Evolutionary conservation across 2,888 invertebrate species (phyloP).

Genomic region (Lymantria monacha): DNA sequence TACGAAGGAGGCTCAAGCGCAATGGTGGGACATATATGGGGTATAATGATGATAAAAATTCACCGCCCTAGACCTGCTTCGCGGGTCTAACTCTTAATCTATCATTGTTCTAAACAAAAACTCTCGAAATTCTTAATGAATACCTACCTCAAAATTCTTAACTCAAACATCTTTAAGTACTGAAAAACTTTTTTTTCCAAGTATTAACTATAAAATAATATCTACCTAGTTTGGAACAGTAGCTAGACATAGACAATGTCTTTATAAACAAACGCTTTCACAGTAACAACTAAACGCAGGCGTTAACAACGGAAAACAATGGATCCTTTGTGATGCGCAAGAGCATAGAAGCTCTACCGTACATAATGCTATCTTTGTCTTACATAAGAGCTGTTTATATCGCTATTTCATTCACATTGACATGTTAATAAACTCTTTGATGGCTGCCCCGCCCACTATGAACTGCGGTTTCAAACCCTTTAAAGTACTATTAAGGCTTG

Average conservation of each 20-base stretch:
- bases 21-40: no score
- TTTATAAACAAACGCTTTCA: slow-evolving; percentile 43
- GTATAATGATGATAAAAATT: no score
- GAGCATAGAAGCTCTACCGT: slow-evolving; percentile 49
- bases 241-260: slow-evolving; percentile 41
- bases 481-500: slow-evolving; percentile 30
- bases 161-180: no score
- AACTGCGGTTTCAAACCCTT: slow-evolving; percentile 28
- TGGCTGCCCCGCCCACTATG: slow-evolving; percentile 49
- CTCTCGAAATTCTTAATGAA: no score
- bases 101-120: no score
- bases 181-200: no score
- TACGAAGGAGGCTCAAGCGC: no score
- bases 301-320: slow-evolving; percentile 60
- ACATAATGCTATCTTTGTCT: slow-evolving; percentile 38
- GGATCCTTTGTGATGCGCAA: slow-evolving; percentile 46
- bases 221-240: slow-evolving; percentile 30
- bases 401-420: slow-evolving; percentile 52
- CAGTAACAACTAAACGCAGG: slow-evolving; percentile 52
- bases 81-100: no score
- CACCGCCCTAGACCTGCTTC: no score
- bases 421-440: slow-evolving; percentile 63
- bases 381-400: slow-evolving; percentile 29
- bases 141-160: no score
- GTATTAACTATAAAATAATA: no score